phyloP scores from a whole-genome alignment of 2,797 vertebrate genomes.

The Tenualosa thibaudeaui region DNA sequence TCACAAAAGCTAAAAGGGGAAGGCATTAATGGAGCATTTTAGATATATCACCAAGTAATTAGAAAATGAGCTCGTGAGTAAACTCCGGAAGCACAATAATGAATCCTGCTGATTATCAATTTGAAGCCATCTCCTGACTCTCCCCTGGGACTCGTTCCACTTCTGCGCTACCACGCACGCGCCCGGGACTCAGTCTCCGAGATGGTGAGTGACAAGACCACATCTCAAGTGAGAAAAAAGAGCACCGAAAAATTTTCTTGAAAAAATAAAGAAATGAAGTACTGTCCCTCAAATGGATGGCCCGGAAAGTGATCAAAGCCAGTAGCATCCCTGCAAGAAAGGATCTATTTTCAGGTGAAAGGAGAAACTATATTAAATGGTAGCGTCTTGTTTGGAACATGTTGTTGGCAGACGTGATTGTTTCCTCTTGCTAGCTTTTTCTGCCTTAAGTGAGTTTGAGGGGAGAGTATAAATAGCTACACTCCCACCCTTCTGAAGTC shows the following conservation, averaged over 20 bases:
- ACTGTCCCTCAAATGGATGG: conserved; percentile 20
- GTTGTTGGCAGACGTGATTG: background rate
- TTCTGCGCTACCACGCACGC: conserved; percentile 51
- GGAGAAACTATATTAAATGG: conserved; percentile 21
- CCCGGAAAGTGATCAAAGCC: conserved; percentile 28
- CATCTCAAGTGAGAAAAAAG: background rate
- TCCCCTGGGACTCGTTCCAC: conserved; percentile 70
- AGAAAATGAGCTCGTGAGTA: conserved; percentile 78
- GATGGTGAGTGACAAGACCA: conserved; percentile 32
- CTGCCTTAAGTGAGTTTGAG: conserved; percentile 21
- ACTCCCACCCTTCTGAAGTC: background rate
- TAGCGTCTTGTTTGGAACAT: background rate
- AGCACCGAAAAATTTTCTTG: background rate
- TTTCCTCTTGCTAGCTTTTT: background rate
- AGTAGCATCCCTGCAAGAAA: conserved; percentile 24
- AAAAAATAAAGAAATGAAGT: background rate
- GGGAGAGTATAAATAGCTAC: conserved; percentile 18
- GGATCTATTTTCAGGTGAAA: conserved; percentile 20
- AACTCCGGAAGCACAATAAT: conserved; percentile 74
- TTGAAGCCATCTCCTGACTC: conserved; percentile 70
- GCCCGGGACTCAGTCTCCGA: conserved; percentile 8
- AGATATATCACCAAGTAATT: conserved; percentile 81
- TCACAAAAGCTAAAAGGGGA: conserved; percentile 65
- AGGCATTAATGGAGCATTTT: conserved; percentile 79
- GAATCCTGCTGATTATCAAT: conserved; percentile 79